phyloP scores from a whole-genome alignment of 2,797 vertebrate species.

The Graptemys geographica region DNA sequence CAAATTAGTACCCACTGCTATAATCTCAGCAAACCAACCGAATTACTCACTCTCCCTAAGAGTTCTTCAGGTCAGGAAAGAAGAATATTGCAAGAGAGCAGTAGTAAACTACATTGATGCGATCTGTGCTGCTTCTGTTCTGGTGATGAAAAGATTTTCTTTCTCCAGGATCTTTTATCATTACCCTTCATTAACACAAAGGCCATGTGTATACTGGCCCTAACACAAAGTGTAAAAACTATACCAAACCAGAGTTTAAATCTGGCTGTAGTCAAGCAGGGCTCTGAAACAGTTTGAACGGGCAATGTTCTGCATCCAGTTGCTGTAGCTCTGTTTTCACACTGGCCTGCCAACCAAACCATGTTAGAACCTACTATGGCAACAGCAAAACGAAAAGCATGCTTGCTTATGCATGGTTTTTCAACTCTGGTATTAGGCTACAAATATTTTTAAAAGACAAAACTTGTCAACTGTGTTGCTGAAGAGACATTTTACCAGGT shows the following conservation, averaged over 20 bases:
- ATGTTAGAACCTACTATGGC: not conserved
- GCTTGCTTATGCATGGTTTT: not conserved
- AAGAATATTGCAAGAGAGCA: not conserved
- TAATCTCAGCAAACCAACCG: not conserved
- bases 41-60: not conserved
- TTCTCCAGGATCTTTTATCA: not conserved
- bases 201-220: not conserved
- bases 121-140: not conserved
- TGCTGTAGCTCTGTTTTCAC: not conserved
- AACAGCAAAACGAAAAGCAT: not conserved
- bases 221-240: not conserved
- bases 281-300: not conserved
- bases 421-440: not conserved
- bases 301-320: not conserved
- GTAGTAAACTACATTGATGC: not conserved
- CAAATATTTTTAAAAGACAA: not conserved
- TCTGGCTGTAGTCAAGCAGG: not conserved
- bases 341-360: not conserved
- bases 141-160: not conserved
- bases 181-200: slow-evolving; percentile 1
- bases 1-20: not conserved
- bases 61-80: not conserved
- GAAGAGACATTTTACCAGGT: not conserved
- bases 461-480: not conserved
- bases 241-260: not conserved